Evolutionary conservation across 2,113 vertebrate species (phyloP), one percentile per base, ranked within the genome.

Genomic region (Hypocryptadius cinnamomeus): DNA sequence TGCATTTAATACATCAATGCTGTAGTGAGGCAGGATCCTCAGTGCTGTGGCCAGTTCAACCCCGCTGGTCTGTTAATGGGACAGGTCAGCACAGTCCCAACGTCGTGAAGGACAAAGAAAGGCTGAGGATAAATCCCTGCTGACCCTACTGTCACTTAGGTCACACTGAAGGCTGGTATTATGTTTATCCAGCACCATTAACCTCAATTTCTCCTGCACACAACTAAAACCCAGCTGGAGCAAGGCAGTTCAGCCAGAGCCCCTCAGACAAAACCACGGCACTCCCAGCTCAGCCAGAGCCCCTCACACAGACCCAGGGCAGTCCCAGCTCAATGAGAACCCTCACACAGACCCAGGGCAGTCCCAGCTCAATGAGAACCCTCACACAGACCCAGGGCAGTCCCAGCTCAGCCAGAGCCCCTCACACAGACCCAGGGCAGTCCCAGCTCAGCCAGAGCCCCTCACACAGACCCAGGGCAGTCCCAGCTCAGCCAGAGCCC

Each of bases 101-200:
- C 0, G 0, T 4, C 0, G 0, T 5, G 53, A 95, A 71, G 77
- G 80, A 76, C 70, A 90, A 60, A 64, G 63, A 57, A 45, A 51
- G 54, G 35, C 31, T 0, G 1, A 51, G 65, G 42, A 60, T 17
- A 90, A 94, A 81, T 28, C 72, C 33, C 20, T 89, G 35, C 79
- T 27, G 33, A 73, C 72, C 86, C 44, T n/a, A 7, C 71, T n/a
- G 54, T 70, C 85, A 79, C 82, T 87, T 20, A 20, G 79, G 92
- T 63, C 90, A 65, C 37, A 15, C 59, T 45, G 4, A 57, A 85
- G 21, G 51, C 68, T 57, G 48, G 15, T 12, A 9, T 50, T 42
- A 54, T 13, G 13, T 66, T 87, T 50, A 82, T 33, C n/a, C 81
- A 79, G 28, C 37, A 77, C 59, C 79, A 88, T 80, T 83, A 93